A percentile compares a stretch with the other conserved stretches of the same genome.
These are phyloP conservation scores for Phengaris alcon DNA, from an alignment of 2,888 invertebrate species.

Conservation along the genomic window DNA sequence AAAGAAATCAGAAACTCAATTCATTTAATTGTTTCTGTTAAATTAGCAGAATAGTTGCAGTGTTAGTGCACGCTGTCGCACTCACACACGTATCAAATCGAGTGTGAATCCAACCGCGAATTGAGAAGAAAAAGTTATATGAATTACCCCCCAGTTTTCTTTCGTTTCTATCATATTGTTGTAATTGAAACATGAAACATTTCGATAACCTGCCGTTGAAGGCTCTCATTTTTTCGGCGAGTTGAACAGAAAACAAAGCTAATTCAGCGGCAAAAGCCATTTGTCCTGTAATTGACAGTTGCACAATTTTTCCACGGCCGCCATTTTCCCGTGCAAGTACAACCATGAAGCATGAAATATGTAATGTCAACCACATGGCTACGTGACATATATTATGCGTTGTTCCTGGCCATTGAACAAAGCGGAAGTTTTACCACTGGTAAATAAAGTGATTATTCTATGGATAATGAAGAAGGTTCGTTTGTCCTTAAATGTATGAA, in stretches of 20 bases:
- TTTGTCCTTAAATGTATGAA: neutral
- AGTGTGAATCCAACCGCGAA: no score
- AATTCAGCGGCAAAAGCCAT: slow-evolving; percentile 29
- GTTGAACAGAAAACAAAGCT: slow-evolving; percentile 16
- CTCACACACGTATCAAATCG: no score
- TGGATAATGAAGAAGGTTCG: neutral
- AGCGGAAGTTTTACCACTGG: neutral
- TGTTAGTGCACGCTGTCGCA: no score
- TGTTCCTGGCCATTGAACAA: neutral
- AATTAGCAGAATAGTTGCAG: no score
- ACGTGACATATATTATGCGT: slow-evolving; percentile 23
- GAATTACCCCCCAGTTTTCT: neutral
- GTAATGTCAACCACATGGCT: slow-evolving; percentile 30
- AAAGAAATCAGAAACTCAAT: no score
- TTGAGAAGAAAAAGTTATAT: no score
- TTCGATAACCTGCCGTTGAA: slow-evolving; percentile 4
- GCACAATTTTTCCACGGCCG: slow-evolving; percentile 56
- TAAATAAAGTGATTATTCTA: neutral
- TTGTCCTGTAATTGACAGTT: slow-evolving; percentile 54
- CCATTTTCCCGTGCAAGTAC: slow-evolving; percentile 38
- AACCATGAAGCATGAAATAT: slow-evolving; percentile 52
- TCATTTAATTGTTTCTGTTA: no score
- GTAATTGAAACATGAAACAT: neutral
- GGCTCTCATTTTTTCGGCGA: neutral
- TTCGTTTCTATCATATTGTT: neutral